Conservation (phyloP, 2,113 vertebrate genomes). For the Podilymbus podiceps region DNA sequence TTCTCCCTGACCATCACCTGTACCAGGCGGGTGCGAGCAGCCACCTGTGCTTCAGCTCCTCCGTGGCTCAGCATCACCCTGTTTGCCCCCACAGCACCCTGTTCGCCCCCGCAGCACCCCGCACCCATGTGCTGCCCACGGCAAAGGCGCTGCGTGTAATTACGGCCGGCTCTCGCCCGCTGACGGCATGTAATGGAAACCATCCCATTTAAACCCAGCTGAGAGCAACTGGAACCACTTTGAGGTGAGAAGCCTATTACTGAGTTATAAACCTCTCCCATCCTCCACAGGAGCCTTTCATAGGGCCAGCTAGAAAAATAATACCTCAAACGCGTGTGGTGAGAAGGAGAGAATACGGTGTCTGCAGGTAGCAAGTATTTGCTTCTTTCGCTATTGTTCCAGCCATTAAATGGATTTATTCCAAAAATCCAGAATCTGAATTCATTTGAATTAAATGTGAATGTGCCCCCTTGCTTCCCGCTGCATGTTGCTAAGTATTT, state of each 20-base stretch:
- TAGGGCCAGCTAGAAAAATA: neutral
- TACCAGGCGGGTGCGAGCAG: neutral
- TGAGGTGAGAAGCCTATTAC: neutral
- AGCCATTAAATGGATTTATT: neutral
- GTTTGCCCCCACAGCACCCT: neutral
- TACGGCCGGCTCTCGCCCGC: fast-evolving
- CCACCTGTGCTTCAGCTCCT: neutral
- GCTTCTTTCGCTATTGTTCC: neutral
- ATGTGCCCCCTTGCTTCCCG: neutral
- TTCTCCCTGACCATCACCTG: neutral
- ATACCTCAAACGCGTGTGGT: neutral
- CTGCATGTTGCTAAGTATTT: constrained; percentile 5
- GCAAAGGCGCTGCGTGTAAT: neutral
- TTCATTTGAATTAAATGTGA: neutral
- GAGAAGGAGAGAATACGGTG: neutral
- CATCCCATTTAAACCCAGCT: neutral
- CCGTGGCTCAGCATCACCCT: neutral
- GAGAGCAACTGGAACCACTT: neutral
- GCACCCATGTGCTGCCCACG: neutral
- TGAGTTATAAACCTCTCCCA: neutral
- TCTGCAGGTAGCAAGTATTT: constrained; percentile 11
- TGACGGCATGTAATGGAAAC: neutral
- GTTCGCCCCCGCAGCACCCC: neutral
- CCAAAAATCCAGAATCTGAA: constrained; percentile 2
- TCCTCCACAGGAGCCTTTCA: neutral